Conservation (phyloP, 2,888 invertebrate genomes). For the Drosophila ezoana region DNA sequence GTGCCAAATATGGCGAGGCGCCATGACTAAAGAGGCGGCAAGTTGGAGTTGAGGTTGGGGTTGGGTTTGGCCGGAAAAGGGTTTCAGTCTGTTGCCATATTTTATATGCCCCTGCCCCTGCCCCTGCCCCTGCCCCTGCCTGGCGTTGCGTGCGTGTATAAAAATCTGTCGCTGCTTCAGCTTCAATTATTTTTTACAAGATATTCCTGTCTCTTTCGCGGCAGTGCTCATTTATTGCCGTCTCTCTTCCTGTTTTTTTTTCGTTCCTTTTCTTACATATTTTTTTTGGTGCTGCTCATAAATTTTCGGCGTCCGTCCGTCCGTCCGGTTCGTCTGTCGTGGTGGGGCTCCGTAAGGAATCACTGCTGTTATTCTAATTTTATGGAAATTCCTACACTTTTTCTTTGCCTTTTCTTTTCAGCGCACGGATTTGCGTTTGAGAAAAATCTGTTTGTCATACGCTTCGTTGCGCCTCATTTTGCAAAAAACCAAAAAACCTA, state of each 20-base stretch:
- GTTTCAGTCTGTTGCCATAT: conserved; percentile 49
- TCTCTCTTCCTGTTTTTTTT: conserved; percentile 29
- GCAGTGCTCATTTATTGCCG: conserved; percentile 50
- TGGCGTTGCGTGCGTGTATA: conserved; percentile 51
- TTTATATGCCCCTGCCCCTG: conserved; percentile 24
- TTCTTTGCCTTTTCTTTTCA: conserved; percentile 71
- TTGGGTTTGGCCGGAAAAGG: conserved; percentile 48
- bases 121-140: conserved; percentile 5
- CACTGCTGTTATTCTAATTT: conserved; percentile 81
- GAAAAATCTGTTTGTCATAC: conserved; percentile 81
- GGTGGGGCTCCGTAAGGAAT: conserved; percentile 67
- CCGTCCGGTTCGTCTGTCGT: conserved; percentile 11
- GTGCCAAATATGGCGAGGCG: conserved; percentile 46
- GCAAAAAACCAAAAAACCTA: conserved; percentile 38
- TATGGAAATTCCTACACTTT: conserved; percentile 81
- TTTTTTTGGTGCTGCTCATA: conserved; percentile 72
- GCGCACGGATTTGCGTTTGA: conserved; percentile 79
- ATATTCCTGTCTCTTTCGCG: conserved; percentile 68
- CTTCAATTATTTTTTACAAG: conserved; percentile 80
- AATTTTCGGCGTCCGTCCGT: conserved; percentile 64
- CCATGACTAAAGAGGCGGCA: conserved; percentile 19
- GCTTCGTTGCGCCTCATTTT: conserved; percentile 82
- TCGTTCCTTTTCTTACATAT: conserved; percentile 34
- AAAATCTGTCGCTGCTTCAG: conserved; percentile 74
- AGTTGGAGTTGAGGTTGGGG: background rate